Conservation (phyloP, 2,888 invertebrate species). For the Harmothoe impar region DNA sequence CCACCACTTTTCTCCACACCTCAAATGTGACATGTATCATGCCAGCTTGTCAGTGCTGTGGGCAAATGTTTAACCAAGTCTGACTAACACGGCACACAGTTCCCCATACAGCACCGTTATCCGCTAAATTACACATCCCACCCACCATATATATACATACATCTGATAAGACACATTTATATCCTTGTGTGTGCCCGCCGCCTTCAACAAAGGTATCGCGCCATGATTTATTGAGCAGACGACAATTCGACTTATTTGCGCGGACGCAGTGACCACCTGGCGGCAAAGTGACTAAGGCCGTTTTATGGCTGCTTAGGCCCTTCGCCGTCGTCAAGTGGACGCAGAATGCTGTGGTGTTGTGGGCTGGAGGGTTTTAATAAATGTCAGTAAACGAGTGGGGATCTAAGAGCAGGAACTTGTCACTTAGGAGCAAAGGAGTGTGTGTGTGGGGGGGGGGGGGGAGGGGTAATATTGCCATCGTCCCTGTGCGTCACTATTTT, state of each 20-base stretch:
- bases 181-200: neutral
- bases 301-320: slow-evolving; percentile 10
- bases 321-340: neutral
- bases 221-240: too few species aligned
- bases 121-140: neutral
- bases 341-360: neutral
- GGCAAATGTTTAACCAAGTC: neutral
- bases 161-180: neutral
- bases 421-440: neutral
- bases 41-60: neutral
- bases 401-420: neutral
- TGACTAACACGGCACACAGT: neutral
- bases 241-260: slow-evolving; percentile 8
- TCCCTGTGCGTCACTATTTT: neutral
- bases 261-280: slow-evolving; percentile 10
- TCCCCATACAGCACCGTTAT: neutral
- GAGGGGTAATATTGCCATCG: too few species aligned
- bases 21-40: too few species aligned
- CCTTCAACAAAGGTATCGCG: neutral
- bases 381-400: neutral
- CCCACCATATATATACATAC: neutral
- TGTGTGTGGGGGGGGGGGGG: neutral
- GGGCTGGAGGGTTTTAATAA: neutral
- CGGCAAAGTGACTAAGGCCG: neutral
- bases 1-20: too few species aligned